Evolutionary conservation across 2,888 invertebrate species (phyloP).

Genomic region (Philonicus albiceps): DNA sequence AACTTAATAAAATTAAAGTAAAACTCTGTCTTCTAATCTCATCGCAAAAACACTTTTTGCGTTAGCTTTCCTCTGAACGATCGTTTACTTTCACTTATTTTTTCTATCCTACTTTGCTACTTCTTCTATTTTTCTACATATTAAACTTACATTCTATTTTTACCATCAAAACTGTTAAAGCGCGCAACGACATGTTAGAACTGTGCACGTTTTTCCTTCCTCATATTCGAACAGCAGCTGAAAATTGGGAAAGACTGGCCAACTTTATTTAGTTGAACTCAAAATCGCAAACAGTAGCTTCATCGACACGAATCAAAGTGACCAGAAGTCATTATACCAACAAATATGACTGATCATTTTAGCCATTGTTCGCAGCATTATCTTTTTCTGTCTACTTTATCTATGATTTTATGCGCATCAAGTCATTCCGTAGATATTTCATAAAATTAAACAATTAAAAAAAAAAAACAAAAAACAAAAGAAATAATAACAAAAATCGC

Average conservation of each 20-base stretch:
- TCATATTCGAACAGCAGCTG: neutral
- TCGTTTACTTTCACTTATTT: neutral
- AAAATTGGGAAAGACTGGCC: neutral
- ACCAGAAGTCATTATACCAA: conserved; percentile 46
- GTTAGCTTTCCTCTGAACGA: neutral
- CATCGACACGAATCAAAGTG: neutral
- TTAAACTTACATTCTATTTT: neutral
- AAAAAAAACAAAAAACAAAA: neutral
- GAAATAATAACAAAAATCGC: neutral
- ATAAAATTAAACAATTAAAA: neutral
- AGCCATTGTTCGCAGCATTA: conserved; percentile 37
- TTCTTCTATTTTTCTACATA: neutral
- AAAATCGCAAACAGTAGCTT: conserved; percentile 6
- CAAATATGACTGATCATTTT: conserved; percentile 48
- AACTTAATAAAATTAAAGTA: neutral
- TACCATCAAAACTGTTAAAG: neutral
- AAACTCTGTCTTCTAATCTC: conserved; percentile 1
- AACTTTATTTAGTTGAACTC: neutral
- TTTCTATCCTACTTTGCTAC: neutral
- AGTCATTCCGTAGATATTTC: neutral
- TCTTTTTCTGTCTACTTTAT: conserved; percentile 29
- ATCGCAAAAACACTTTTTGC: neutral
- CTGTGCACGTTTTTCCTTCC: conserved; percentile 4
- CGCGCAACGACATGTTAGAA: conserved; percentile 31
- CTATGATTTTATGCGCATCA: neutral